phyloP scores from a whole-genome alignment of 2,113 vertebrate genomes.

The Anguilla rostrata region DNA sequence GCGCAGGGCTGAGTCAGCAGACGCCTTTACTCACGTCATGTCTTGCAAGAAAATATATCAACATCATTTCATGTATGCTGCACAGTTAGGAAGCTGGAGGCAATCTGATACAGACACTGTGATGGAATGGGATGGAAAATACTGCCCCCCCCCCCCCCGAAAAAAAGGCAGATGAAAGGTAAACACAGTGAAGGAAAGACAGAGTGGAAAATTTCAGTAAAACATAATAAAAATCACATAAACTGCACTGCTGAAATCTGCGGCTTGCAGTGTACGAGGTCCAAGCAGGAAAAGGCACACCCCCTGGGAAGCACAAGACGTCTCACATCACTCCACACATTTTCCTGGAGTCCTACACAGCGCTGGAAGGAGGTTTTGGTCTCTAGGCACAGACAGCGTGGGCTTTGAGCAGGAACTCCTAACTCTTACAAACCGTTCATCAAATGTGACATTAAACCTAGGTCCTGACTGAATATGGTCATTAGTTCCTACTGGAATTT shows the following conservation, averaged over 20 bases:
- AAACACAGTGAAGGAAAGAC: neutral
- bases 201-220: neutral
- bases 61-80: neutral
- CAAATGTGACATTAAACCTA: no score
- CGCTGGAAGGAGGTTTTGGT: neutral
- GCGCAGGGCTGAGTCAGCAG: neutral
- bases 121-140: neutral
- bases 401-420: neutral
- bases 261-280: neutral
- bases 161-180: neutral
- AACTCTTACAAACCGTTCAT: neutral
- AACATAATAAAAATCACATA: neutral
- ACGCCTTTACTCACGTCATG: neutral
- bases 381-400: neutral
- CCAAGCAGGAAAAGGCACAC: neutral
- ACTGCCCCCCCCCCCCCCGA: neutral
- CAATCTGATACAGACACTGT: neutral
- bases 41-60: neutral
- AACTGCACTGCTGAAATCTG: no score
- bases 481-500: no score
- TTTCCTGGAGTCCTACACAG: neutral
- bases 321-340: neutral
- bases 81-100: no score
- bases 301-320: neutral
- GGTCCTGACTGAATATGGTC: no score